Base-by-base conservation (phyloP, 2,797 vertebrate genomes). In the Sebastes kiyomatsui region DNA sequence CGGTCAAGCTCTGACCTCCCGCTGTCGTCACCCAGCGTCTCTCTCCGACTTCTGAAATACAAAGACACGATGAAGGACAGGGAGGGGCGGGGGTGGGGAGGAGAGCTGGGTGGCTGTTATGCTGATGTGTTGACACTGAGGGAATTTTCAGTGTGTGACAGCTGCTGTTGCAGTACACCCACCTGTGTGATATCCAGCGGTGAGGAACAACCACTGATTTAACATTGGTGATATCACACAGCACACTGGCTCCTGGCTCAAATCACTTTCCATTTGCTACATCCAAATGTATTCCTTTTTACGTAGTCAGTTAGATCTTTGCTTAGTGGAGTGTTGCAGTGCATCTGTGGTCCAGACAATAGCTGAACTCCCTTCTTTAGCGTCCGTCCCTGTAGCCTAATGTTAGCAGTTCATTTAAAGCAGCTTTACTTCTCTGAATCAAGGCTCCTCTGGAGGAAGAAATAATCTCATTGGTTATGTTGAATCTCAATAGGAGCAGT, bases 1-100 rank as follows among this genome's bases (percentile, higher is more conserved):
- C 22, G 75, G 85, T 84, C 82, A 81, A 46, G 77, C 90, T 85
- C 82, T 77, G 87, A 92, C 89, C 82, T 87, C 82, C 81, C 65
- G 61, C 91, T 92, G 87, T 95, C 93, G 70, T 91, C 95, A 38
- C 89, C 59, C 70, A n/a, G 72, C 67, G 71, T 71, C 88, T 54
- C 73, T 67, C 2, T 16, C 38, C 14, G 52, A 78, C 87, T 88
- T 77, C 72, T n/a, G 61, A 79, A 88, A 90, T 82, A 77, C 91
- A 92, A 89, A 83, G 87, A 86, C 71, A 74, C 1, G 84, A 81
- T 90, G 92, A 92, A 42, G 78, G 88, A 90, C 42, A 81, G 67
- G 61, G 78, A 25, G 46, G 66, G 5, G 46, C 3, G 20, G 49
- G 64, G 66, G 30, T 2, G 65, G 68, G 74, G 12, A 1, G 23